Percentiles rank a stretch among this genome's conserved stretches.
Evolutionary conservation across 1,140 invertebrate genomes (phyloP).

Genomic region (Leptinotarsa texana): DNA sequence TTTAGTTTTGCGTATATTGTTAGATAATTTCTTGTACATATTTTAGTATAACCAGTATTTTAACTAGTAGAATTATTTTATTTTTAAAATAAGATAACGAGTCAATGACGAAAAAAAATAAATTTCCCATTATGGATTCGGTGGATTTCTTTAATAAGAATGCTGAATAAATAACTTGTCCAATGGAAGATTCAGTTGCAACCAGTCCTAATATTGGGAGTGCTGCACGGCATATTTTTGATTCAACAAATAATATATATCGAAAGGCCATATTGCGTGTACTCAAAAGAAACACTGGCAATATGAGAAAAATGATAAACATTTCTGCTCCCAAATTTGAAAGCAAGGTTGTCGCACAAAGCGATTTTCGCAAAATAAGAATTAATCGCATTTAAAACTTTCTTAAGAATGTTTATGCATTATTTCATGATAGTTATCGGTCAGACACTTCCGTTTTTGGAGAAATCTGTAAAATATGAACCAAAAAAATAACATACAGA

Average conservation of each 20-base stretch:
- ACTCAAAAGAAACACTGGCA: constrained; percentile 16
- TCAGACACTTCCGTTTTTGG: not conserved
- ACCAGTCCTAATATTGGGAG: not conserved
- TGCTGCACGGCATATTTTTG: not conserved
- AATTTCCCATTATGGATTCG: not conserved
- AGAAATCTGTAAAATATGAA: not conserved
- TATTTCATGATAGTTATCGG: not conserved
- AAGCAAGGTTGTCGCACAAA: not conserved
- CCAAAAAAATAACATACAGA: not conserved
- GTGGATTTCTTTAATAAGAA: not conserved
- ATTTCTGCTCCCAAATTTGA: not conserved
- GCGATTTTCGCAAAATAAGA: not conserved
- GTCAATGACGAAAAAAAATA: not conserved
- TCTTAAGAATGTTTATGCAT: not conserved
- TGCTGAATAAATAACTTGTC: not conserved
- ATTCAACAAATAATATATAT: not conserved
- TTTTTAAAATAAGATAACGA: too few species aligned
- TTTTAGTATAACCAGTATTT: too few species aligned
- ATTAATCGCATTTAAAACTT: not conserved
- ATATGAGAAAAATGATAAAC: not conserved
- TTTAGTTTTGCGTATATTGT: too few species aligned
- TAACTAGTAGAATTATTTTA: too few species aligned
- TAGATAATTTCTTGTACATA: too few species aligned
- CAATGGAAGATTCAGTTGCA: not conserved
- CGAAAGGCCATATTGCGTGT: not conserved